These are phyloP conservation scores for Pandemis heparana DNA, from an alignment of 2,888 invertebrate species.

Conservation along the genomic window DNA sequence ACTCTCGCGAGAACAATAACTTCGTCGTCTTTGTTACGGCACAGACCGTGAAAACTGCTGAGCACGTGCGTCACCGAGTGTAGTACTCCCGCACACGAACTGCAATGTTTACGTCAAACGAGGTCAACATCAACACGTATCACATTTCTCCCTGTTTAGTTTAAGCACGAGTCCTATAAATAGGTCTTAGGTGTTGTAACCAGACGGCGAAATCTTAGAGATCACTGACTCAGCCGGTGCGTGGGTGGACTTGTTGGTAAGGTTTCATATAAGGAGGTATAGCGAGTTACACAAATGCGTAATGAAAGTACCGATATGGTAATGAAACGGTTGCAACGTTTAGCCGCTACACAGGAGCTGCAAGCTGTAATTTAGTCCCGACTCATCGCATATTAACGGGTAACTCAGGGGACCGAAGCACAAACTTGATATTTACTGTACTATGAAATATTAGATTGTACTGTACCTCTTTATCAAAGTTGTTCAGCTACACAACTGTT, in stretches of 20 bases:
- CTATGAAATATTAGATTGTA: constrained; percentile 22
- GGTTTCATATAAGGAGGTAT: constrained; percentile 46
- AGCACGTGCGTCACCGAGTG: constrained; percentile 61
- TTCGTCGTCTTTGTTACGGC: constrained; percentile 63
- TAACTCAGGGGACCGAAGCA: background rate
- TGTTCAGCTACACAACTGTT: background rate
- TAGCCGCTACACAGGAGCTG: constrained; percentile 47
- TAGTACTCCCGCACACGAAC: constrained; percentile 43
- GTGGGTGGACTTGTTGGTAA: constrained; percentile 58
- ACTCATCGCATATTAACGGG: constrained; percentile 26
- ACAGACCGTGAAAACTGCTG: constrained; percentile 66
- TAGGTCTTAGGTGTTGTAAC: constrained; percentile 40
- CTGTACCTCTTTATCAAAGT: background rate
- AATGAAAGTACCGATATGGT: constrained; percentile 52
- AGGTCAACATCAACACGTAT: constrained; percentile 52
- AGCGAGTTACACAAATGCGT: constrained; percentile 49
- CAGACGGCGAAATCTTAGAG: constrained; percentile 47
- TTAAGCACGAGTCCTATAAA: constrained; percentile 38
- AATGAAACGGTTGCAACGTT: constrained; percentile 55
- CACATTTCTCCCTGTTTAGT: constrained; percentile 33
- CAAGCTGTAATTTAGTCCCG: constrained; percentile 47
- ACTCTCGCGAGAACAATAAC: constrained; percentile 68
- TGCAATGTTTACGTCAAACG: constrained; percentile 54
- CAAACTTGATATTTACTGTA: constrained; percentile 5
- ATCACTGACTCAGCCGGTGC: constrained; percentile 62